Evolutionary conservation across 2,113 vertebrate genomes (phyloP).

Genomic region (Bolborhynchus lineola): DNA sequence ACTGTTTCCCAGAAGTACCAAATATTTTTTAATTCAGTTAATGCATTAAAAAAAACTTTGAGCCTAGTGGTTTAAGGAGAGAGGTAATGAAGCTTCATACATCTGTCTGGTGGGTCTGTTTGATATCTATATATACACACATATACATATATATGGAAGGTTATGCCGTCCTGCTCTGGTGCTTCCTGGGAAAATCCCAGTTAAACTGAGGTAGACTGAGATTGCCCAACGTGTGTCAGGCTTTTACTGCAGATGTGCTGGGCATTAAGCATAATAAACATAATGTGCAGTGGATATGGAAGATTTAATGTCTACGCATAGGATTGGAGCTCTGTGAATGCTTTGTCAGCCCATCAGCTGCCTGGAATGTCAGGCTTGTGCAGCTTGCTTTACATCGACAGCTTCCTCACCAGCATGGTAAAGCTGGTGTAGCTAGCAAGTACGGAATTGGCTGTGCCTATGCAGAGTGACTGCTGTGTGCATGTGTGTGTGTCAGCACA

Average conservation of each 20-base stretch:
- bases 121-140: neutral
- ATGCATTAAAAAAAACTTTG: neutral
- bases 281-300: neutral
- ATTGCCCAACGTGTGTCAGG: accelerated
- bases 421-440: neutral
- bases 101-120: neutral
- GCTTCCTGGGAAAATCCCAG: neutral
- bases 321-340: neutral
- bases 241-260: neutral
- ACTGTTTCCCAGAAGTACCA: neutral
- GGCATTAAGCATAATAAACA: neutral
- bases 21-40: neutral
- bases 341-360: neutral
- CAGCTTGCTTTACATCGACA: neutral
- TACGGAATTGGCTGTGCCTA: neutral
- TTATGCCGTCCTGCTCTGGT: neutral
- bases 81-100: neutral
- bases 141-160: neutral
- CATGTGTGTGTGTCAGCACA: accelerated
- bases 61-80: neutral
- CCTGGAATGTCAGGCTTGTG: neutral
- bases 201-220: neutral
- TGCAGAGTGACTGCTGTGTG: neutral
- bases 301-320: neutral
- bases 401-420: neutral